Base-by-base conservation (phyloP, 2,888 invertebrate species). In the Pilophorus perplexus region DNA sequence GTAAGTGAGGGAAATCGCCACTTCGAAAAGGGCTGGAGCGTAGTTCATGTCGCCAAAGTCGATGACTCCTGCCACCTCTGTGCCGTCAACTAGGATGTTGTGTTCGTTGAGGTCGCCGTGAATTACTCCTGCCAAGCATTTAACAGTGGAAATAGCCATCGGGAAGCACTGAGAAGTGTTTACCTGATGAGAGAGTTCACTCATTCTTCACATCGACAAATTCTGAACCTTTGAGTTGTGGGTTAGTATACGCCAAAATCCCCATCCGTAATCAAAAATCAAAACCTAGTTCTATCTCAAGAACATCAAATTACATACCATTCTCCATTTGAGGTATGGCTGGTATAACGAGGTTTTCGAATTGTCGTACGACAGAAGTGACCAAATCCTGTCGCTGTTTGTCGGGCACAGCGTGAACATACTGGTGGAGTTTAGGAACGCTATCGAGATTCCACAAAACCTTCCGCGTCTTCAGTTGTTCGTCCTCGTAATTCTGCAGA, bases 41-140 rank as follows among this genome's bases (percentile, higher is more conserved):
- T 81, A 79, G 69, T 88, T 87, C 20, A 85, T 81, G 76, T 95
- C 95, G 0, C 92, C 93, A 75, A 93, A 93, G 79, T 96, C 95
- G 12, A 96, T 82, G 55, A 95, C 79, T 0, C 87, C 90, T 1
- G 80, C 77, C 6, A 93, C 80, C 55, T 79, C 78, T 78, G 83
- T 84, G 25, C 82, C 81, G 0, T 77, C 75, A 0, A 89, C 84
- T 3, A 94, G 75, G 3, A 95, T 83, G 77, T 96, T 96, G 76
- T 90, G 89, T 74, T 94, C 93, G 75, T 95, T 95, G 67, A 90
- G 82, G 75, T 96, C 96, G 0, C 93, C 95, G 75, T 96, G 95
- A 69, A 95, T 89, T 3, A 89, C 69, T 74, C 82, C 81, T 80
- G 70, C 2, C 73, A 71, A n/a, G n/a, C n/a, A n/a, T n/a, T n/a